Conservation (phyloP, 2,888 invertebrate species). For the Xestia c-nigrum region DNA sequence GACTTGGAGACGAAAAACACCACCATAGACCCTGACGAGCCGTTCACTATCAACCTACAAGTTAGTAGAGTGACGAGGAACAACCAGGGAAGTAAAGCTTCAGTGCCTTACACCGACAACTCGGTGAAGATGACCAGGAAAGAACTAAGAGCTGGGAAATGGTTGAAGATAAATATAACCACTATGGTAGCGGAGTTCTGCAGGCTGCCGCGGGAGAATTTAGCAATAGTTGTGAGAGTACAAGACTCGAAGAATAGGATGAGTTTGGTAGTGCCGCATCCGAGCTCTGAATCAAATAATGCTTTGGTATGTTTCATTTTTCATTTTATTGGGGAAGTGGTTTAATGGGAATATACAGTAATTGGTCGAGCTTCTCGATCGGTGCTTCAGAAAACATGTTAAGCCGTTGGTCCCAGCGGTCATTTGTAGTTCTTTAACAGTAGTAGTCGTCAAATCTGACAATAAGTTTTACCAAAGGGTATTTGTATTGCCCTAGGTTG, state of each 20-base stretch:
- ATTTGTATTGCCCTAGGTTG: not conserved
- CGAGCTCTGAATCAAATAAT: conserved; percentile 90
- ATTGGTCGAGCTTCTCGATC: no score
- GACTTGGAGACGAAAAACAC: conserved; percentile 82
- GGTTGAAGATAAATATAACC: conserved; percentile 94
- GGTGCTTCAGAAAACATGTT: not conserved
- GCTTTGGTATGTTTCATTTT: conserved; percentile 75
- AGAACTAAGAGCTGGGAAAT: conserved; percentile 90
- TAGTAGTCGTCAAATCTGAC: not conserved
- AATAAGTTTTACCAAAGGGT: not conserved
- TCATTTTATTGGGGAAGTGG: no score
- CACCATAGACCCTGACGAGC: conserved; percentile 80
- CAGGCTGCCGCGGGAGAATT: conserved; percentile 93
- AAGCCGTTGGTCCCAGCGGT: not conserved
- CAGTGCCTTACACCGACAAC: conserved; percentile 83
- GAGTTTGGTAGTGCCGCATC: conserved; percentile 93
- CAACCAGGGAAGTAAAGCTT: conserved; percentile 83
- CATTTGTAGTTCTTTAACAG: not conserved
- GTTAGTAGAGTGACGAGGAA: conserved; percentile 85
- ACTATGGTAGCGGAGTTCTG: conserved; percentile 95
- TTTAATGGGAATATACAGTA: no score
- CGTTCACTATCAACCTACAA: conserved; percentile 82
- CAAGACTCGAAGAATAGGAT: conserved; percentile 91
- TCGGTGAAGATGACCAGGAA: conserved; percentile 88
- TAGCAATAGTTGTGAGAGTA: conserved; percentile 94